Conservation (phyloP, 1,140 invertebrate species). For the Neodiprion lecontei region DNA sequence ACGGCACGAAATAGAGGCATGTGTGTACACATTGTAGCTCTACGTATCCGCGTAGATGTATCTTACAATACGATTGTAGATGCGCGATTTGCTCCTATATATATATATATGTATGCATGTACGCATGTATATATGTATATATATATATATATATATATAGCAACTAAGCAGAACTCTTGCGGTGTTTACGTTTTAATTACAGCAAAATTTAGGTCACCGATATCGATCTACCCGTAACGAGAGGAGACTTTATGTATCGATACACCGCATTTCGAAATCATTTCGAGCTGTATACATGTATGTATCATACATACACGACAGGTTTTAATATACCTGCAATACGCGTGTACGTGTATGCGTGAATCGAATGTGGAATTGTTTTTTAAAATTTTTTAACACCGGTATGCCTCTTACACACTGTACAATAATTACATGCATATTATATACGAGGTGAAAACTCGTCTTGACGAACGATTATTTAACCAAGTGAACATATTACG, state of each 20-base stretch:
- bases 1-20: not conserved
- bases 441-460: too few relatives aligned
- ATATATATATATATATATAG: not conserved
- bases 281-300: not conserved
- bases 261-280: not conserved
- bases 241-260: not conserved
- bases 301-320: not conserved
- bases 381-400: too few relatives aligned
- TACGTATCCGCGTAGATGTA: not conserved
- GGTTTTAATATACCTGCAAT: not conserved
- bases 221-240: conserved; percentile 1
- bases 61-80: too few relatives aligned
- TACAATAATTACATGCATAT: too few relatives aligned
- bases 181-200: conserved; percentile 4
- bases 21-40: not conserved
- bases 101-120: not conserved
- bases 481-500: too few relatives aligned
- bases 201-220: not conserved
- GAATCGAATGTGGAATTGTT: too few relatives aligned
- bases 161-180: not conserved
- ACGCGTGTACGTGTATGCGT: not conserved
- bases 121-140: not conserved
- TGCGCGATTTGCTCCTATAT: too few relatives aligned
- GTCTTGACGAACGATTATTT: too few relatives aligned
- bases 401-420: too few relatives aligned